Conservation (phyloP, 1,140 invertebrate genomes). For the Rhizoglyphus robini region DNA sequence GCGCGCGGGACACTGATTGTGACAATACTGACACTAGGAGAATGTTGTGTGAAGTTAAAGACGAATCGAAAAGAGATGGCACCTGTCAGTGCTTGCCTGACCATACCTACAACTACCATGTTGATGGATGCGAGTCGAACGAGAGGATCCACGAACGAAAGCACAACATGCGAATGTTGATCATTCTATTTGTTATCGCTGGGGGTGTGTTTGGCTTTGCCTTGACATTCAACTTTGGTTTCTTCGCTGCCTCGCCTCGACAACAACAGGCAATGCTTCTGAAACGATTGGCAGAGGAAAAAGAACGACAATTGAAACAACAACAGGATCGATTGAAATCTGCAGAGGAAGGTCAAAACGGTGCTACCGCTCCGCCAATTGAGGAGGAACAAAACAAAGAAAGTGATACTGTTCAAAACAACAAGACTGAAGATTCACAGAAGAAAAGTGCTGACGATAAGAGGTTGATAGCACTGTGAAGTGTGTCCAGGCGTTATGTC, state of each 20-base stretch:
- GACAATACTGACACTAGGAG: background rate
- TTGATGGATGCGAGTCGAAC: conserved; percentile 15
- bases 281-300: background rate
- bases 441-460: too few relatives aligned
- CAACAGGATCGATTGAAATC: too few relatives aligned
- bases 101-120: conserved; percentile 6
- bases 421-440: too few relatives aligned
- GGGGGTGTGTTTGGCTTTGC: conserved; percentile 1
- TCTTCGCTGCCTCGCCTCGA: background rate
- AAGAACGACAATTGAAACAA: background rate
- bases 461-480: too few relatives aligned
- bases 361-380: too few relatives aligned
- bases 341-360: too few relatives aligned
- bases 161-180: conserved; percentile 2
- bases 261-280: background rate
- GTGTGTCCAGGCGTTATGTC: too few relatives aligned
- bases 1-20: background rate
- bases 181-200: conserved; percentile 1
- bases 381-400: too few relatives aligned
- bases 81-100: conserved; percentile 1
- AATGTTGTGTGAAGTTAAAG: conserved; percentile 5
- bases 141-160: background rate
- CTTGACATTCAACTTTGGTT: conserved; percentile 6
- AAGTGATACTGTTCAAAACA: too few relatives aligned
- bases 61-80: background rate